Base-by-base conservation (phyloP, 2,113 vertebrate species). In the Uria lomvia region DNA sequence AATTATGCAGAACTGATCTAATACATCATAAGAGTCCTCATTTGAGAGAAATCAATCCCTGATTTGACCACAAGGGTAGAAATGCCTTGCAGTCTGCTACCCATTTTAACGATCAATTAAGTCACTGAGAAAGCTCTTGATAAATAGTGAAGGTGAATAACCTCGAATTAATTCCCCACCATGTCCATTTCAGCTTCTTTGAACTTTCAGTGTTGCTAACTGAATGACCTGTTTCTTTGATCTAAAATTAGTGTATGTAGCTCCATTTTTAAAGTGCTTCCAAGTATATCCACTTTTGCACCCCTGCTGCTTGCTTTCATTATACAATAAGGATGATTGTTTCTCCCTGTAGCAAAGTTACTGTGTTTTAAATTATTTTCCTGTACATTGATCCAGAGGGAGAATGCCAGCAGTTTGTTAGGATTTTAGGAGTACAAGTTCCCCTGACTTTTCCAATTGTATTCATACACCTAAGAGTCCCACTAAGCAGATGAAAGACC, bases 211-310 rank as follows among this genome's bases (percentile, higher is more conserved):
- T 95, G 70, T 86, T 68, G 63, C 68, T 89, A 53, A 88, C 53
- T 79, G 73, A 73, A 63, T 91, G 80, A 76, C 53, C 62, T 94
- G 67, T 56, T 95, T 76, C 77, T 96, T 90, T 92, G 70, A 88
- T 91, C 77, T 96, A 92, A 94, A 95, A 92, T 94, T 79, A 94
- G 66, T 50, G 34, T 81, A 34, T 40, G 24, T 42, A 52, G 15
- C 49, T 94, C 73, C 24, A n/a, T 91, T 94, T 92, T 58, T 50
- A 70, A 88, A 89, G n/a, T 82, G 78, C 75, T 89, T 95, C 66
- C 42, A 82, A 87, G 56, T 94, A 50, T 20, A 52, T 85, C 79
- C 52, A 40, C 58, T 92, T 94, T 84, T 87, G 59, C 66, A 58
- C 45, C 67, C 63, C 62, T 90, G 71, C 89, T 85, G 58, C 34